These are phyloP conservation scores for Bombycilla garrulus DNA, from an alignment of 2,113 vertebrate genomes.

Conservation along the genomic window DNA sequence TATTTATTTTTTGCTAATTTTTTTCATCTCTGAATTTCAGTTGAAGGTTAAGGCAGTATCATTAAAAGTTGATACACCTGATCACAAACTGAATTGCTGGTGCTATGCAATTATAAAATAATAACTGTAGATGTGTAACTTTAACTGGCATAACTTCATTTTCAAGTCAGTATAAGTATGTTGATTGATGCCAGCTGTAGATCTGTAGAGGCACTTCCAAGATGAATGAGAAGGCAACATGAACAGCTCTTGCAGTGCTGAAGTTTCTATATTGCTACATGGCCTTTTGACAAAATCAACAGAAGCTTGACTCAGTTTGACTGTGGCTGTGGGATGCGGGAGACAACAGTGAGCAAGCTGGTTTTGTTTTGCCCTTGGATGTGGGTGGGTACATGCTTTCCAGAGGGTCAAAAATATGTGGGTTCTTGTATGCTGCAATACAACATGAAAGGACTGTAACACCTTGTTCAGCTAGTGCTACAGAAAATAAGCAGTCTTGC, in stretches of 20 bases:
- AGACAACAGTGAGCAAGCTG: not conserved
- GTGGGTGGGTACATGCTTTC: accelerated
- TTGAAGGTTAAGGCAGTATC: not conserved
- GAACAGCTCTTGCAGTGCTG: not conserved
- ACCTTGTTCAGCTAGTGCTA: not conserved
- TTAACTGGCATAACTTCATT: not conserved
- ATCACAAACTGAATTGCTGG: not conserved
- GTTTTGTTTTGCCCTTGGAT: not conserved
- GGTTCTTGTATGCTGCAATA: accelerated
- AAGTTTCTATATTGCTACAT: not conserved
- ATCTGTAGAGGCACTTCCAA: not conserved
- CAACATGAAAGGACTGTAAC: not conserved
- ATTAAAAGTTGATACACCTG: not conserved
- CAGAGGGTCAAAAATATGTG: not conserved
- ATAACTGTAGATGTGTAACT: not conserved
- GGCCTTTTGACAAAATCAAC: not conserved
- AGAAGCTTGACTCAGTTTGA: not conserved
- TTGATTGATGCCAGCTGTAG: not conserved
- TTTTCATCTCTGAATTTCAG: not conserved
- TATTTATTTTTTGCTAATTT: not conserved
- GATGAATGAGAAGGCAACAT: not conserved
- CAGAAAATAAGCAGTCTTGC: not conserved
- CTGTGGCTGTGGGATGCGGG: accelerated
- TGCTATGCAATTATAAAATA: not conserved
- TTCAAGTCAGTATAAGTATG: not conserved